phyloP scores from a whole-genome alignment of 2,113 vertebrate genomes.

The Anthoscopus minutus region DNA sequence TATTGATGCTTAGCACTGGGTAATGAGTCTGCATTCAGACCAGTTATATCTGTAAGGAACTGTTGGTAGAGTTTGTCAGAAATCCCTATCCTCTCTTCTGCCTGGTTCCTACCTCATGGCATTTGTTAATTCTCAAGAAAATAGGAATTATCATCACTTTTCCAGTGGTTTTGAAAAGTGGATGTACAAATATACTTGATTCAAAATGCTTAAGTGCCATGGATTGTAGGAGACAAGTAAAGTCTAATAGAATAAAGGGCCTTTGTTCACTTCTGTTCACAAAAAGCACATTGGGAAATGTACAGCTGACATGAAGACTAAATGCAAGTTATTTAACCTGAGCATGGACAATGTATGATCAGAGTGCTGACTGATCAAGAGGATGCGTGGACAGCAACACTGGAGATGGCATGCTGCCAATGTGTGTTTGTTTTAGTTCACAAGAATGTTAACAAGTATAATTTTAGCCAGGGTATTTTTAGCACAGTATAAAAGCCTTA shows the following conservation, averaged over 20 bases:
- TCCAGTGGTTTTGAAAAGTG: background rate
- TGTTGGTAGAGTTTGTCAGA: background rate
- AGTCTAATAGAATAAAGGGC: background rate
- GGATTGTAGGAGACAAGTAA: background rate
- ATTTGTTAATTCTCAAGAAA: background rate
- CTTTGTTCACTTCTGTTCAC: background rate
- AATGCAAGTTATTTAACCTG: background rate
- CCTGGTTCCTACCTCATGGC: background rate
- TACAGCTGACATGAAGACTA: background rate
- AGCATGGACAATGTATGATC: fast-evolving
- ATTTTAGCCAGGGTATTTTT: background rate
- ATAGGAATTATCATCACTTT: background rate
- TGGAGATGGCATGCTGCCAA: background rate
- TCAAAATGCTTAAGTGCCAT: background rate
- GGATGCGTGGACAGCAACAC: fast-evolving
- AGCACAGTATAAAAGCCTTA: background rate
- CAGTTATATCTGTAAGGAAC: background rate
- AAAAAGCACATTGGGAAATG: background rate
- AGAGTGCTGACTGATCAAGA: background rate
- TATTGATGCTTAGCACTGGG: background rate
- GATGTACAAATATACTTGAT: background rate
- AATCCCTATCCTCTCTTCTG: background rate
- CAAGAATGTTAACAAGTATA: background rate
- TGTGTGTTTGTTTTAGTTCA: background rate
- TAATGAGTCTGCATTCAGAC: background rate